phyloP scores from a whole-genome alignment of 2,797 vertebrate species.

The Acrocephalus scirpaceus region DNA sequence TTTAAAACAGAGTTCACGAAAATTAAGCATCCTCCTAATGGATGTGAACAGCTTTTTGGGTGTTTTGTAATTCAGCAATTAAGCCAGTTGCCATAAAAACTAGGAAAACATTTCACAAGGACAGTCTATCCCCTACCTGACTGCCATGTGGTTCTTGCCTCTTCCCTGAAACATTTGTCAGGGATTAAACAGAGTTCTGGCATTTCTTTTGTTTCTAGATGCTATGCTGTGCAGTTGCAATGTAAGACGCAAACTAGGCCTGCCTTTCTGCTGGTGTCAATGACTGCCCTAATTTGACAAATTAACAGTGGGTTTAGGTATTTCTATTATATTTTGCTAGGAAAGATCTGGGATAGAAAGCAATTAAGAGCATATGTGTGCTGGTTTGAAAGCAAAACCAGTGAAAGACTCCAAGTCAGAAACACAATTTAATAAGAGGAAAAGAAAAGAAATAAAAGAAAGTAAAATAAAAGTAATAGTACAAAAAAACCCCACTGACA shows the following conservation, averaged over 20 bases:
- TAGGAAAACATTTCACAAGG: constrained; percentile 50
- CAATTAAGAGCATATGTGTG: constrained; percentile 49
- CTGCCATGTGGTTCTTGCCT: constrained; percentile 52
- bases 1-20: constrained; percentile 34
- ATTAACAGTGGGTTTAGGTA: constrained; percentile 26
- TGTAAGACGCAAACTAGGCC: constrained; percentile 33
- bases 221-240: constrained; percentile 5
- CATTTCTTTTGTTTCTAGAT: constrained; percentile 56
- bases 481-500: no score
- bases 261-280: constrained; percentile 23
- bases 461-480: no score
- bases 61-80: constrained; percentile 60
- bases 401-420: no score
- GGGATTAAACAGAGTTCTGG: constrained; percentile 49
- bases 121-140: constrained; percentile 38
- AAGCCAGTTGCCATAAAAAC: constrained; percentile 52
- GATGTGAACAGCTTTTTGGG: constrained; percentile 55
- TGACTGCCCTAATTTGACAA: constrained; percentile 57
- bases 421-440: no score
- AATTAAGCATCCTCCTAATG: constrained; percentile 46
- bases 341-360: constrained; percentile 47
- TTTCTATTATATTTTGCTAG: constrained; percentile 41
- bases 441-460: no score
- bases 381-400: no score
- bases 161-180: constrained; percentile 53